A percentile compares a stretch with the other conserved stretches of the same genome.
These are phyloP conservation scores for Campoplex nolae DNA, from an alignment of 2,888 invertebrate species.

Conservation along the genomic window DNA sequence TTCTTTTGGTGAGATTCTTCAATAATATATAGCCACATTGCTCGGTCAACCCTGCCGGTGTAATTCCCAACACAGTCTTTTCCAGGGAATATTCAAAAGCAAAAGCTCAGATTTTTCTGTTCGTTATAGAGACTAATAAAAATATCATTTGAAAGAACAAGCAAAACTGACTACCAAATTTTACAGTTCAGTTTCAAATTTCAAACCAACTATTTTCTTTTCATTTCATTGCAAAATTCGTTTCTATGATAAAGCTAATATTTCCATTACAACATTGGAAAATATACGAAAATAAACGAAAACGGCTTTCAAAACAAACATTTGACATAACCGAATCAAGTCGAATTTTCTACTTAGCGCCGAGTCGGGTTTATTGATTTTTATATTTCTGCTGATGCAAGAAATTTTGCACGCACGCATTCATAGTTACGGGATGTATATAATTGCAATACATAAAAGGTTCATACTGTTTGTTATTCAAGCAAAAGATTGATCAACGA, in stretches of 20 bases:
- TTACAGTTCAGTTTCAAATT: neutral
- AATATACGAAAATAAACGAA: neutral
- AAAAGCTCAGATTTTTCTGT: neutral
- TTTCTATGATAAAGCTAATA: neutral
- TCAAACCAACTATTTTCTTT: neutral
- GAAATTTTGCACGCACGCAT: neutral
- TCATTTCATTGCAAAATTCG: neutral
- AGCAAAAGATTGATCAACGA: slow-evolving; percentile 49
- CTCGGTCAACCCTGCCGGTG: neutral
- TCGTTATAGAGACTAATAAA: neutral
- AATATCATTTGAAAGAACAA: too few species aligned
- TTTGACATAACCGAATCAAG: too few species aligned
- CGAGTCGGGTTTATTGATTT: neutral
- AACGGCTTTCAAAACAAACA: too few species aligned
- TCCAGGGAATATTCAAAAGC: neutral
- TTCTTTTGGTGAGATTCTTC: neutral
- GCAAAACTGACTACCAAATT: too few species aligned
- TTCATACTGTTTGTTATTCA: neutral
- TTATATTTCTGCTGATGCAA: neutral
- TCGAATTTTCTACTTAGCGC: too few species aligned
- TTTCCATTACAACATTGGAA: neutral
- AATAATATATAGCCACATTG: neutral
- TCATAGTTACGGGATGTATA: neutral
- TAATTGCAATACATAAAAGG: neutral
- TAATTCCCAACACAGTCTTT: neutral